phyloP scores from a whole-genome alignment of 2,113 vertebrate genomes.

The Gracilinanus agilis region DNA sequence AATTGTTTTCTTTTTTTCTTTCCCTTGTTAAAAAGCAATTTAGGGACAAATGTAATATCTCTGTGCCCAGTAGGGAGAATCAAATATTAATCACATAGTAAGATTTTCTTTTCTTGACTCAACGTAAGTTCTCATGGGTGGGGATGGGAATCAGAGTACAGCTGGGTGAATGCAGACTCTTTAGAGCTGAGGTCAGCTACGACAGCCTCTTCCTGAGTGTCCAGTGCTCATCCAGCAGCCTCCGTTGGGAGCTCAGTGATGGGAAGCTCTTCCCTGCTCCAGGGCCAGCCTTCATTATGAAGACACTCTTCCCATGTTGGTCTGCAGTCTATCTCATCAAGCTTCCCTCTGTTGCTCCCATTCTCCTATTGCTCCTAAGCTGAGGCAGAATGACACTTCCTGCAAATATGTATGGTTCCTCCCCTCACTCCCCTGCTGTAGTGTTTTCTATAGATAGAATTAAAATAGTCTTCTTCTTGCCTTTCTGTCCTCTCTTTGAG shows the following conservation, averaged over 20 bases:
- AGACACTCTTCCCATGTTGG: background rate
- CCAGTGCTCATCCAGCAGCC: background rate
- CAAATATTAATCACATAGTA: background rate
- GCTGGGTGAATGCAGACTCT: background rate
- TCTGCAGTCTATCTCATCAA: background rate
- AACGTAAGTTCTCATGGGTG: background rate
- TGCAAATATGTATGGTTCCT: accelerated
- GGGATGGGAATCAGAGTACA: background rate
- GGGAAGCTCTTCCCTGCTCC: background rate
- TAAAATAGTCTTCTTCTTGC: background rate
- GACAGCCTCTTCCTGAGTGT: background rate
- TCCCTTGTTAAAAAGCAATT: background rate
- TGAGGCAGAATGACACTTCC: background rate
- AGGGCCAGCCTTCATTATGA: background rate
- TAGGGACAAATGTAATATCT: constrained; percentile 50
- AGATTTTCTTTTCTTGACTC: background rate
- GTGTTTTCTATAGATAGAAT: background rate
- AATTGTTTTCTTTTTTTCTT: background rate
- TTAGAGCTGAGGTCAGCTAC: background rate
- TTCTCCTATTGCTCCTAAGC: background rate
- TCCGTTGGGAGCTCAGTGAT: background rate
- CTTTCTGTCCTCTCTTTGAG: background rate
- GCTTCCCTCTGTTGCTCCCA: background rate
- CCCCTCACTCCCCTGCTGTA: background rate
- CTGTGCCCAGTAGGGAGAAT: background rate